Evolutionary conservation across 2,113 vertebrate species (phyloP).

Genomic region (Dascyllus trimaculatus): DNA sequence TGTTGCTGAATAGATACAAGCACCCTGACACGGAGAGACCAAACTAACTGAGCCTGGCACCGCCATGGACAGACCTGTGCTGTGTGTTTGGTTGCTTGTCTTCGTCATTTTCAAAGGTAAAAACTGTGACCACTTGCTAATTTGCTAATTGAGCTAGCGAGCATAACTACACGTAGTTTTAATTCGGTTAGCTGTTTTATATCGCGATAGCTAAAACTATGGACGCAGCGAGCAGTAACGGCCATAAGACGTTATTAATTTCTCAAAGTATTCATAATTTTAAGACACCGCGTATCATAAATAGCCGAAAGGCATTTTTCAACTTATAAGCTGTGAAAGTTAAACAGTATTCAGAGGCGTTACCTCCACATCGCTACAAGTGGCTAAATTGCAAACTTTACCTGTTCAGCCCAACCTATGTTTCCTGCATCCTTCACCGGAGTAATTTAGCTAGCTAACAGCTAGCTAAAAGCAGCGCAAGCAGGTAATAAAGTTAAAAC

Average conservation of each 20-base stretch:
- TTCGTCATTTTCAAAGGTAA: constrained; percentile 60
- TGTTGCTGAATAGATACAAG: neutral
- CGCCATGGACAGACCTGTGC: constrained; percentile 45
- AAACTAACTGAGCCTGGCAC: constrained; percentile 1
- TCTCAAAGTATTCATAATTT: neutral
- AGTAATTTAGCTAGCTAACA: neutral
- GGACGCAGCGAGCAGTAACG: no score
- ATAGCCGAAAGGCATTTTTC: no score
- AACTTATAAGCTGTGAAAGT: no score
- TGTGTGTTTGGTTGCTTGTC: constrained; percentile 5
- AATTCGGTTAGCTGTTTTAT: no score
- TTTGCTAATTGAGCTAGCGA: neutral
- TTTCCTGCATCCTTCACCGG: no score
- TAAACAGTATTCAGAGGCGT: neutral
- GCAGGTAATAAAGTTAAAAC: no score
- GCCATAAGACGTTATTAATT: neutral
- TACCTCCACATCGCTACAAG: neutral
- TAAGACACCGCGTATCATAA: no score
- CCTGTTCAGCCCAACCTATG: neutral
- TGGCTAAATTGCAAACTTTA: neutral
- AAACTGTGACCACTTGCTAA: no score
- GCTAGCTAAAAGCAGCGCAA: neutral
- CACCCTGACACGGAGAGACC: neutral
- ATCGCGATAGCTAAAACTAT: no score
- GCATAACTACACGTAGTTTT: no score